Percentiles rank a stretch among this genome's conserved stretches.
Conservation (phyloP, 1,140 invertebrate species). For the Aleiodes sp. region DNA sequence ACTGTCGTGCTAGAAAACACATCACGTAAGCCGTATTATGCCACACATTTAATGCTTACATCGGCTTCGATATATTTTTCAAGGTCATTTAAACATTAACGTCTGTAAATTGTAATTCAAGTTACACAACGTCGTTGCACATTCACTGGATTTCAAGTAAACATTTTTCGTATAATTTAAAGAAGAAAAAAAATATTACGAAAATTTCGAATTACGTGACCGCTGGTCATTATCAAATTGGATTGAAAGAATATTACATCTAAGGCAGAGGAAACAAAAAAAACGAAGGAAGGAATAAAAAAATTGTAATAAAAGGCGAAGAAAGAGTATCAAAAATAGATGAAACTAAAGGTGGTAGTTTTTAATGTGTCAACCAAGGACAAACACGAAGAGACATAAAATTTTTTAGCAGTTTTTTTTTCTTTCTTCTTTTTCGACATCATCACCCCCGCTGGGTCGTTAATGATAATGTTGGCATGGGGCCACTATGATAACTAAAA, state of each 20-base stretch:
- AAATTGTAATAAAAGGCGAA: not conserved
- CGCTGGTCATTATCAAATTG: not conserved
- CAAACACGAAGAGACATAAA: not conserved
- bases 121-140: slow-evolving; percentile 26
- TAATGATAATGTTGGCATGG: slow-evolving; percentile 35
- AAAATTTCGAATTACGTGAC: not conserved
- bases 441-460: slow-evolving; percentile 6
- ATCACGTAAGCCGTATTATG: slow-evolving; percentile 21
- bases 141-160: slow-evolving; percentile 13
- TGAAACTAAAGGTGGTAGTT: too few relatives aligned
- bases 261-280: not conserved
- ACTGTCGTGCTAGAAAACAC: not conserved
- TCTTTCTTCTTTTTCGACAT: too few relatives aligned
- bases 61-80: slow-evolving; percentile 27
- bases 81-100: slow-evolving; percentile 14
- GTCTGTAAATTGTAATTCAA: slow-evolving; percentile 31
- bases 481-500: slow-evolving; percentile 29
- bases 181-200: not conserved
- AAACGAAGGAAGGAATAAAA: not conserved
- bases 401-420: not conserved
- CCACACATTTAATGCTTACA: slow-evolving; percentile 17
- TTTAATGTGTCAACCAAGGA: slow-evolving; percentile 1
- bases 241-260: not conserved
- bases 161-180: not conserved
- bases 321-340: too few relatives aligned